A percentile compares a stretch with the other conserved stretches of the same genome.
Evolutionary conservation across 2,113 vertebrate genomes (phyloP).

Genomic region (Sakesphorus luctuosus): DNA sequence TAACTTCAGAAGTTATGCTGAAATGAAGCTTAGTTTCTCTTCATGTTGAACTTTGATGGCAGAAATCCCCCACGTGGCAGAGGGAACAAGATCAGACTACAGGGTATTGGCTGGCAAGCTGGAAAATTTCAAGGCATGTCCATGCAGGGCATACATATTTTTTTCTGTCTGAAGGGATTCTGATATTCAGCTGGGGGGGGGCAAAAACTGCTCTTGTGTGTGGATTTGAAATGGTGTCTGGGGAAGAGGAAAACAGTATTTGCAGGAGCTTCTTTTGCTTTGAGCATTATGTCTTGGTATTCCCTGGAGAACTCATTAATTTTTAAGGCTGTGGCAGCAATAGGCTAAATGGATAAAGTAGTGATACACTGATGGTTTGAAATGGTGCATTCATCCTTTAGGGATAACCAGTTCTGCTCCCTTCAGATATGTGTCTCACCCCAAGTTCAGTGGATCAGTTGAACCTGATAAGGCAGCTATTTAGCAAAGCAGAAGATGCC

Average conservation of each 20-base stretch:
- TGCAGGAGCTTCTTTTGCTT: conserved; percentile 23
- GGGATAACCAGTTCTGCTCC: not conserved
- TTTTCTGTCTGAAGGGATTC: not conserved
- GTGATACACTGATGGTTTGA: not conserved
- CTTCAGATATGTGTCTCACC: not conserved
- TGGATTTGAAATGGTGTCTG: conserved; percentile 4
- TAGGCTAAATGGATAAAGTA: not conserved
- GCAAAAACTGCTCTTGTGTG: not conserved
- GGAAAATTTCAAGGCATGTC: not conserved
- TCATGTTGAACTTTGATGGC: not conserved
- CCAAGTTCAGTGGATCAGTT: not conserved
- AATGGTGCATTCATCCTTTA: not conserved
- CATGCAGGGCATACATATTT: not conserved
- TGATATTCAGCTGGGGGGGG: not conserved
- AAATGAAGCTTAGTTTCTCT: not conserved
- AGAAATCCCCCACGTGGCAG: not conserved
- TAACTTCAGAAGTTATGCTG: not conserved
- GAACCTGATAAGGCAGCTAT: not conserved
- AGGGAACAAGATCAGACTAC: not conserved
- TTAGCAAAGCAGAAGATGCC: not conserved
- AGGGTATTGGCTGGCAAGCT: not conserved
- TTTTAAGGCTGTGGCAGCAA: conserved; percentile 1
- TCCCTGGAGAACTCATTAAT: conserved; percentile 29
- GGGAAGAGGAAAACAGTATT: not conserved
- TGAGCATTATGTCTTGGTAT: not conserved